Evolutionary conservation across 2,888 invertebrate genomes (phyloP), one percentile per base, ranked within the genome.

Genomic region (Drosophila birchii): DNA sequence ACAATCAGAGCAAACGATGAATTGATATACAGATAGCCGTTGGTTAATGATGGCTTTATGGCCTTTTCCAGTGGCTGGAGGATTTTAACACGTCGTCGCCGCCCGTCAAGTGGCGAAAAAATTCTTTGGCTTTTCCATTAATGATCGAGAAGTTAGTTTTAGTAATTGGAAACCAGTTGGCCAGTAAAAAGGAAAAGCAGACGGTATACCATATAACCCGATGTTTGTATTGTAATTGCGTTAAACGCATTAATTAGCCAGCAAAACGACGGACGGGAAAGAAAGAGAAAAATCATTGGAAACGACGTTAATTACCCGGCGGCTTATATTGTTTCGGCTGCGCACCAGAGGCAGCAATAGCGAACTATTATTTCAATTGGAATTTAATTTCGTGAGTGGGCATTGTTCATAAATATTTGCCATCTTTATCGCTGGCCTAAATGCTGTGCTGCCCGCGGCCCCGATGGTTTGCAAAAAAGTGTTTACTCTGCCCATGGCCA

Each of bases 1-100:
- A 80, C 75, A 88, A 88, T 75, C 80, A 78, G 83, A 88, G 83
- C 83, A 88, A 78, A 66, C 83, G 64, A 73, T 56, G 36, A 36
- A 51, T 68, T 18, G 41, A 49, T 16, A 47, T 32, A 49, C 58
- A n/a, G 16, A 63, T 54, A 57, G 26, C 44, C 72, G 78, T 61
- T 75, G 66, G 49, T 73, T 78, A 70, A 78, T 56, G 44, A 59
- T 75, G 43, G 49, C 49, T 76, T 82, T 78, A 83, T 78, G 70
- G 63, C 54, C 60, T 69, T 76, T 78, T 70, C 60, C 74, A 76
- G 51, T 66, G 59, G 51, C 56, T 57, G 71, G 51, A 71, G 51
- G 62, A 80, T 74, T 86, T 68, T 53, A 70, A 57, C 81, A 81
- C 72, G 76, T 68, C 59, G 41, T 57, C 43, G 56, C 16, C 49